Base-by-base conservation (phyloP, 1,140 invertebrate genomes). In the Magallana gigas region DNA sequence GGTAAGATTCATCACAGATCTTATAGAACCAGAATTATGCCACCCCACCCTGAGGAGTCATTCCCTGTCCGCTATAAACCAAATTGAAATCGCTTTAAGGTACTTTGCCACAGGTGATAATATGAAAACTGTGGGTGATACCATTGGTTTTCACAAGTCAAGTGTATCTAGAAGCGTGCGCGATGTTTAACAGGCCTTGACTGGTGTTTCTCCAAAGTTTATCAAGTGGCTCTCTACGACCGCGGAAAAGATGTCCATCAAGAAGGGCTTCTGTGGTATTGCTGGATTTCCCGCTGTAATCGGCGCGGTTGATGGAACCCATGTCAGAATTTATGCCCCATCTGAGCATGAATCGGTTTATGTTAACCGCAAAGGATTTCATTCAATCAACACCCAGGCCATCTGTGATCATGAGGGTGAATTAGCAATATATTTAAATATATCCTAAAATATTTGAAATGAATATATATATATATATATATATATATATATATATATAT, bases 371-470 rank as follows among this genome's bases (percentile, higher is more conserved):
- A 85, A 87, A 71, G 84, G 86, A 7, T 87, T 36, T 29, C 57
- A 89, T 76, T 80, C 59, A n/a, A 59, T 89, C 2, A 89, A 89
- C 56, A 60, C 64, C 5, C 88, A 89, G 60, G 86, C 57, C 16
- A 84, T 90, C 16, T 90, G 88, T 84, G 87, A 90, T 84, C 36
- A 36, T 36, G 36, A 36, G 4, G 36, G 36, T 36, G 1, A 36
- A 36, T 36, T 3, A 36, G 36, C 36, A 36, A 36, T 36, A 23
- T 0, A 36, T 36, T 36, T 36, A 3, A 5, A 36, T 36, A 36
- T 36, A 36, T 36, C 1, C 1, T 36, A 36, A 36, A 36, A 36
- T 36, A 36, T 36, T 36, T 36, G 36, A 36, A 36, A 36, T 36
- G 36, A 36, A 36, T 36, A 36, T 36, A 3, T 36, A 36, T 36